Evolutionary conservation across 2,113 vertebrate genomes (phyloP).

Genomic region (Hydrochoerus hydrochaeris): DNA sequence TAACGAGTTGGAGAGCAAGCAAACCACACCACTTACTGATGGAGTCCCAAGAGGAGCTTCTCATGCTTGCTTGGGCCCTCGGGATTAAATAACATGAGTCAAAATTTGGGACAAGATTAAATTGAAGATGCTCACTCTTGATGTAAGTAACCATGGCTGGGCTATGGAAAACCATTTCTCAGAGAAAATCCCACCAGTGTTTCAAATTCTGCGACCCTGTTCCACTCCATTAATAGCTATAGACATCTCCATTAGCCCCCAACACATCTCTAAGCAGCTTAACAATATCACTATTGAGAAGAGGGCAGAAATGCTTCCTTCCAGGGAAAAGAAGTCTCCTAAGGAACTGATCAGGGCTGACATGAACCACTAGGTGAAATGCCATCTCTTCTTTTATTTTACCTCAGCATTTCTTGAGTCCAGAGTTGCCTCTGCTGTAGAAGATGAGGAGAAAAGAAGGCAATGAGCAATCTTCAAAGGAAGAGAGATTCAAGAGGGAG

Average conservation of each 20-base stretch:
- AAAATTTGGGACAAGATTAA: not conserved
- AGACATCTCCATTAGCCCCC: not conserved
- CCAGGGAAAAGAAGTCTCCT: not conserved
- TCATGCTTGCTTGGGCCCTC: too few species aligned
- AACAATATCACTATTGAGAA: not conserved
- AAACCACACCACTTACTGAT: not conserved
- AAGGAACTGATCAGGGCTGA: not conserved
- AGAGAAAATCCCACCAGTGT: not conserved
- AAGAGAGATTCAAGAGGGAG: not conserved
- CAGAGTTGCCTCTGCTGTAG: too few species aligned
- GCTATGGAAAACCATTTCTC: not conserved
- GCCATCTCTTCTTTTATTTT: not conserved
- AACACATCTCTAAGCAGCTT: not conserved
- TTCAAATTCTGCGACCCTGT: not conserved
- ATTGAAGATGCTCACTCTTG: not conserved
- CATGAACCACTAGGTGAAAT: not conserved
- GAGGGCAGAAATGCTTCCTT: not conserved
- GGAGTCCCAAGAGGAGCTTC: not conserved
- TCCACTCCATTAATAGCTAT: too few species aligned
- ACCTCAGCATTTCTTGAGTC: not conserved
- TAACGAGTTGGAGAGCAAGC: not conserved
- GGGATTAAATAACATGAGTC: not conserved
- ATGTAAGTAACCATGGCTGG: not conserved
- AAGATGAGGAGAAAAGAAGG: not conserved
- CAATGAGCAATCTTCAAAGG: not conserved